phyloP scores from a whole-genome alignment of 2,797 vertebrate genomes.

The Anas flavirostris region DNA sequence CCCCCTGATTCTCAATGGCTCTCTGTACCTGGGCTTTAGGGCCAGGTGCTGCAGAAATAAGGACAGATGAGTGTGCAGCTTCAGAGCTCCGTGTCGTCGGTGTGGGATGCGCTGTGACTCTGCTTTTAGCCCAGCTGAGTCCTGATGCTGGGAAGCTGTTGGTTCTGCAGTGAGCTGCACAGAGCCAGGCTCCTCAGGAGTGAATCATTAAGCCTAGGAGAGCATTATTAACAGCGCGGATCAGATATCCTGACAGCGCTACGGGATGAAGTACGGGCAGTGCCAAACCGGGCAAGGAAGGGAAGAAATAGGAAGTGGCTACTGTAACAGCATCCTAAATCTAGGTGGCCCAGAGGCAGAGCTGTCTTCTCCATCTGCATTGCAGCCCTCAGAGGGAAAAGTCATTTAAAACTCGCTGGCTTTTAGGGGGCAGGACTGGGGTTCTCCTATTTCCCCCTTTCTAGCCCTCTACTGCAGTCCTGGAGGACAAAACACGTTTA shows the following conservation, averaged over 20 bases:
- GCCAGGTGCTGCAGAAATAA: neutral
- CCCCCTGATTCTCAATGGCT: neutral
- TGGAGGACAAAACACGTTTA: neutral
- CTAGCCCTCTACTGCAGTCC: neutral
- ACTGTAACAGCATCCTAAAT: neutral
- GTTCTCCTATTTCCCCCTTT: neutral
- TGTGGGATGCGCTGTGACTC: neutral
- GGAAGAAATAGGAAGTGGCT: neutral
- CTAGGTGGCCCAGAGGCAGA: neutral
- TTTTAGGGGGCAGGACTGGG: accelerated
- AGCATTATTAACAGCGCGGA: neutral
- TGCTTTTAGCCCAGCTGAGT: neutral
- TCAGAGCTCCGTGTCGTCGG: accelerated
- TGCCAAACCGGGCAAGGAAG: neutral
- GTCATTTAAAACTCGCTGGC: neutral
- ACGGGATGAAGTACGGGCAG: neutral
- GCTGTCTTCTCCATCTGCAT: neutral
- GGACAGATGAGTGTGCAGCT: neutral
- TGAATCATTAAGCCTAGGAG: neutral
- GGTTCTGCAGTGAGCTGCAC: neutral
- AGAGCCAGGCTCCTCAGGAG: neutral
- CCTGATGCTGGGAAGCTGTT: neutral
- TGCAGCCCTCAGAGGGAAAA: neutral
- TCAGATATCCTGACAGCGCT: neutral
- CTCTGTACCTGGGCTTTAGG: neutral